Conservation (phyloP, 2,797 vertebrate genomes). For the Chelidonichthys spinosus region DNA sequence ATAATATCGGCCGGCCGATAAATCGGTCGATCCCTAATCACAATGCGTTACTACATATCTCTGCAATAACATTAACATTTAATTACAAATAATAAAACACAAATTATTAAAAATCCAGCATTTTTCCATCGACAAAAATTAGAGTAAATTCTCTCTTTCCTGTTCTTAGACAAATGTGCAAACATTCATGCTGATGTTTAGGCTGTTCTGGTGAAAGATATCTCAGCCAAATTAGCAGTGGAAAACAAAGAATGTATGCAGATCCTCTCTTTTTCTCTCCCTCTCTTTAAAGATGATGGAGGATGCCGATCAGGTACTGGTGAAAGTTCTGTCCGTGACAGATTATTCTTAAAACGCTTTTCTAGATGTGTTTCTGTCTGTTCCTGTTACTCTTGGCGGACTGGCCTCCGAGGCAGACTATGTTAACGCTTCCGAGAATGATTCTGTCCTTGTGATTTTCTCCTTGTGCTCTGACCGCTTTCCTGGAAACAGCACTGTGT, state of each 20-base stretch:
- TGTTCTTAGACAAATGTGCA: background rate
- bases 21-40: no score
- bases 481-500: constrained; percentile 49
- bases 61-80: background rate
- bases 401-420: constrained; percentile 15
- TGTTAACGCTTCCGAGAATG: constrained; percentile 27
- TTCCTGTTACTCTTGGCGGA: constrained; percentile 26
- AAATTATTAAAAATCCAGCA: background rate
- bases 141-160: background rate
- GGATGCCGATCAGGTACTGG: constrained; percentile 84
- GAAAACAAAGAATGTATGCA: constrained; percentile 8
- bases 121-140: background rate
- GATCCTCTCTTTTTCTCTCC: constrained; percentile 63
- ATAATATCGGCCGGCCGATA: no score
- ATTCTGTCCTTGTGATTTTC: constrained; percentile 45
- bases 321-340: constrained; percentile 56
- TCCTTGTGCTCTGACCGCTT: constrained; percentile 35
- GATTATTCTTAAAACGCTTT: constrained; percentile 22
- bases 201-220: background rate
- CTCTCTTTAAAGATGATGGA: constrained; percentile 84
- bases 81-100: background rate
- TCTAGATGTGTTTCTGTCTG: constrained; percentile 62
- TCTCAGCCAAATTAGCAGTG: background rate
- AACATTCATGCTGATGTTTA: background rate
- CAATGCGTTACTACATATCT: background rate